Percentiles rank a stretch among this genome's conserved stretches.
These are phyloP conservation scores for Pyrgilauda ruficollis DNA, from an alignment of 2,113 vertebrate species.

Conservation along the genomic window DNA sequence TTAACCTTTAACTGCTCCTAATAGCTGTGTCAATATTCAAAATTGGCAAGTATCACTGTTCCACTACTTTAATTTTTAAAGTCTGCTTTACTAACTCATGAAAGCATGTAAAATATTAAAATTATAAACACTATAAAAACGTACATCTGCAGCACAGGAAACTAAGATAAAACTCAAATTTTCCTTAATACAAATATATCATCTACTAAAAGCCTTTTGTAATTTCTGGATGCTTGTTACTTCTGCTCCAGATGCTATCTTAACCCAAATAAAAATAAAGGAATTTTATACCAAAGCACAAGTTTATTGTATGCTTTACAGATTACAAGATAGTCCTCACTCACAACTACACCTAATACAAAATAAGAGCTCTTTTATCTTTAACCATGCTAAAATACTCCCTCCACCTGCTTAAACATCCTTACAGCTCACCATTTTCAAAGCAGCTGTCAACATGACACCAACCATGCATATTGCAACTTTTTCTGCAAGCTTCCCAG, in stretches of 20 bases:
- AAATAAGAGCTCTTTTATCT: neutral
- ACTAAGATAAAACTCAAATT: neutral
- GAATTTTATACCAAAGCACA: neutral
- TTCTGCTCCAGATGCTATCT: neutral
- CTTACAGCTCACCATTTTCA: neutral
- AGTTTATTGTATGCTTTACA: neutral
- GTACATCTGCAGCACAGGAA: neutral
- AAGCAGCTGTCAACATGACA: neutral
- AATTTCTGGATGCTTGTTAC: neutral
- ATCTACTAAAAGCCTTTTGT: neutral
- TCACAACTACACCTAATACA: neutral
- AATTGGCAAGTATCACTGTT: neutral
- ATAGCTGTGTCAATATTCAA: neutral
- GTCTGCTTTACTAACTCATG: neutral
- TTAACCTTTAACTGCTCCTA: neutral
- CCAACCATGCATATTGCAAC: accelerated
- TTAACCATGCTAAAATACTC: neutral
- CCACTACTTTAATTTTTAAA: neutral
- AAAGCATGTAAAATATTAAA: neutral
- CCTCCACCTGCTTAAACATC: no score
- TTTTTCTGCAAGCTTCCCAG: neutral
- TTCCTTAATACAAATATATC: neutral
- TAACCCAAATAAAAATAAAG: neutral
- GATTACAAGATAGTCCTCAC: neutral
- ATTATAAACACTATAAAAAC: neutral